Conservation (phyloP, 2,113 vertebrate species). For the Haemorhous mexicanus region DNA sequence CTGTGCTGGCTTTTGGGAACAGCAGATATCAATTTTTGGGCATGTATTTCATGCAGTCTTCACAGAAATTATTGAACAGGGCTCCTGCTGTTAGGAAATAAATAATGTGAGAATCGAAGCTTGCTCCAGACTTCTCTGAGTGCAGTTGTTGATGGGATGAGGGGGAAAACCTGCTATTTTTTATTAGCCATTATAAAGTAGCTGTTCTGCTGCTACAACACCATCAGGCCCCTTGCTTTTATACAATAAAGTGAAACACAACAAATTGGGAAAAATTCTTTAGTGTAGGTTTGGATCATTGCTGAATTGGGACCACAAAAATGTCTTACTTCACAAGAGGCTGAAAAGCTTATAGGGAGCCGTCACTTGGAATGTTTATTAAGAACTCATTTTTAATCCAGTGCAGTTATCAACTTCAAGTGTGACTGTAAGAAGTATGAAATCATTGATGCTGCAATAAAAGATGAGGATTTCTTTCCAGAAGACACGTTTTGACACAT, state of each 20-base stretch:
- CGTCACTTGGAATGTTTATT: not conserved
- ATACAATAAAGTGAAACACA: not conserved
- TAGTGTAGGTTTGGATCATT: not conserved
- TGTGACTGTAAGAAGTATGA: not conserved
- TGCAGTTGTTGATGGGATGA: not conserved
- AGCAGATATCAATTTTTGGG: not conserved
- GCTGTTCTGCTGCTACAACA: not conserved
- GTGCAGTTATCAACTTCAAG: not conserved
- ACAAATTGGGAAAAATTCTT: not conserved
- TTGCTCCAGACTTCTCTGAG: not conserved
- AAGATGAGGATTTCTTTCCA: not conserved
- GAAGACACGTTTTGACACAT: not conserved
- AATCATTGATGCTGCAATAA: not conserved
- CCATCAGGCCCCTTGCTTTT: not conserved
- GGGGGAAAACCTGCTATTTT: not conserved
- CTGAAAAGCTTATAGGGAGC: not conserved
- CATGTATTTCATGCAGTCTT: not conserved
- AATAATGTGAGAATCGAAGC: not conserved
- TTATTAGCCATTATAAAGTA: not conserved
- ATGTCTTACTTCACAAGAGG: not conserved
- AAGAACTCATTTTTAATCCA: not conserved
- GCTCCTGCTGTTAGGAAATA: not conserved
- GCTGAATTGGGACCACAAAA: not conserved
- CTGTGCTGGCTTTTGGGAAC: not conserved
- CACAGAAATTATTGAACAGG: not conserved